These are phyloP conservation scores for Eilema griseolum DNA, from an alignment of 2,888 invertebrate genomes.

Conservation along the genomic window DNA sequence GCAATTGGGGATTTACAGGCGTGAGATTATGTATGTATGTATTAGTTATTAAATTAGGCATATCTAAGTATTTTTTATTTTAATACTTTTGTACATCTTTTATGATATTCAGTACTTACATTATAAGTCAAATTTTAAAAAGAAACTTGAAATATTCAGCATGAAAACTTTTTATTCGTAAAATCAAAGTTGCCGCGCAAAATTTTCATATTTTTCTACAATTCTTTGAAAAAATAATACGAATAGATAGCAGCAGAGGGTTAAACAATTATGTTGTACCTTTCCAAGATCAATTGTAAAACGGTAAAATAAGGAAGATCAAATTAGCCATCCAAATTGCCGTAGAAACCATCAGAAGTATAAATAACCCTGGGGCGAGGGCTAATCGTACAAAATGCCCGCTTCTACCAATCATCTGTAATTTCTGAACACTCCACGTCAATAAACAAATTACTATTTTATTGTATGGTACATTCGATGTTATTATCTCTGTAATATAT, in stretches of 20 bases:
- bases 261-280: background rate
- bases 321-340: slow-evolving; percentile 48
- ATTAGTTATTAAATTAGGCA: too few relatives aligned
- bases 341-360: slow-evolving; percentile 55
- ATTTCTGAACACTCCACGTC: slow-evolving; percentile 83
- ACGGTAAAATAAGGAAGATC: slow-evolving; percentile 35
- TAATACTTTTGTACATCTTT: too few relatives aligned
- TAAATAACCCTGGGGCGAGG: slow-evolving; percentile 62
- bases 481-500: slow-evolving; percentile 18
- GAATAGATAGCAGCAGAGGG: background rate
- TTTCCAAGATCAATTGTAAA: slow-evolving; percentile 1
- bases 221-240: background rate
- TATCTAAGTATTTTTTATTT: too few relatives aligned
- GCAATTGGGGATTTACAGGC: too few relatives aligned
- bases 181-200: background rate
- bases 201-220: background rate
- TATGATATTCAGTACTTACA: background rate
- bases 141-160: background rate
- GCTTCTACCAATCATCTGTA: slow-evolving; percentile 75
- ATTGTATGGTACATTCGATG: slow-evolving; percentile 22
- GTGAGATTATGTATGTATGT: too few relatives aligned
- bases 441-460: slow-evolving; percentile 78
- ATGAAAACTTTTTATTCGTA: background rate
- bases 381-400: slow-evolving; percentile 57
- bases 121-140: too few relatives aligned